phyloP scores from a whole-genome alignment of 2,888 invertebrate species.

The Limnephilus auricula region DNA sequence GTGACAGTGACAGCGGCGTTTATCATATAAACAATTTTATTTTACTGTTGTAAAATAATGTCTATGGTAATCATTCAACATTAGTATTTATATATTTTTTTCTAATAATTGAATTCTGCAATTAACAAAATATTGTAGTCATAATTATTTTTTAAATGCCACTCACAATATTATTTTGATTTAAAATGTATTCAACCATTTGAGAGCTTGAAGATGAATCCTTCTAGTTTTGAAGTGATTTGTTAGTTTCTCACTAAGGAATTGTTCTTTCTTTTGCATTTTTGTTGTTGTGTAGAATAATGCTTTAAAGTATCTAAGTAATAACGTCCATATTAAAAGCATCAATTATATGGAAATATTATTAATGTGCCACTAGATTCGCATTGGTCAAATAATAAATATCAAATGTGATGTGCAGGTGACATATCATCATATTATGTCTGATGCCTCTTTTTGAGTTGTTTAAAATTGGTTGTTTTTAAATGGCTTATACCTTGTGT shows the following conservation, averaged over 20 bases:
- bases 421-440: neutral
- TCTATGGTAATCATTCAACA: neutral
- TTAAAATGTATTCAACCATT: neutral
- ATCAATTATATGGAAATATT: neutral
- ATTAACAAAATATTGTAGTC: neutral
- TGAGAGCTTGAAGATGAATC: neutral
- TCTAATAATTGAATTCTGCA: neutral
- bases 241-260: neutral
- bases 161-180: neutral
- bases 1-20: neutral
- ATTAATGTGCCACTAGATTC: conserved; percentile 2
- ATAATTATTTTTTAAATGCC: conserved; percentile 2
- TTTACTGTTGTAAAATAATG: neutral
- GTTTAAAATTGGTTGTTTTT: neutral
- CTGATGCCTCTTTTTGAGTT: neutral
- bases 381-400: neutral
- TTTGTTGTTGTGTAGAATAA: neutral
- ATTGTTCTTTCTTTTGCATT: neutral
- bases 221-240: neutral
- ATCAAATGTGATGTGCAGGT: neutral
- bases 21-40: neutral
- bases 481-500: neutral
- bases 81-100: conserved; percentile 6
- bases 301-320: neutral
- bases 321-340: neutral